Base-by-base conservation (phyloP, 2,113 vertebrate genomes). In the Dipodomys ordii region DNA sequence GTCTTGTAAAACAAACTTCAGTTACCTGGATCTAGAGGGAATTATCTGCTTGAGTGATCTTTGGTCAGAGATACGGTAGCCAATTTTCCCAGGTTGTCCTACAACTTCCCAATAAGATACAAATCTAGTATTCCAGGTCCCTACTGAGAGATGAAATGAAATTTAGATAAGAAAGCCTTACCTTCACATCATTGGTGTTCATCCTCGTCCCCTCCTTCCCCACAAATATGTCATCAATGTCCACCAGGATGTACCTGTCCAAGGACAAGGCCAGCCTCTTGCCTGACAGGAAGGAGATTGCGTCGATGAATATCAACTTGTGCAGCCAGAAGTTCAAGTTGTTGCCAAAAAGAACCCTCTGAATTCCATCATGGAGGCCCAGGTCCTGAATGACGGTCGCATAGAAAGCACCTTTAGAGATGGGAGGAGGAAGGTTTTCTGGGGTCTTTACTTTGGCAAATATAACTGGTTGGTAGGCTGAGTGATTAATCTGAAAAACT, bases 161-260 rank as follows among this genome's bases (percentile, higher is more conserved):
- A 22, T 13, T 27, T 8, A 76, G 57, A 60, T 22, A 71, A 62
- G 2, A 77, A 8, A 79, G 22, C 28, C 97, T 97, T 98, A 99
- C 98, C 98, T 98, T 98, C 6, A 99, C 98, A 35, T 99, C 98
- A 30, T 98, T 98, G 96, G 96, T 97, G 92, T 98, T 99, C 98
- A 99, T 99, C 49, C 98, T 98, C 1, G 98, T 99, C 81, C 98
- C 98, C 44, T 98, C 98, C 95, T 98, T 99, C 72, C 98, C 98
- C 91, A 99, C 98, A 96, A 99, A 99, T 97, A 99, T 99, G 93
- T 99, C 98, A 95, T 99, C 98, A 90, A 99, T 98, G 94, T 99
- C 98, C 98, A 98, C 98, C 57, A 98, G 98, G 93, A 99, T 94
- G 89, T 98, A 98, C 95, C 98, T 98, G 94, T 99, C 98, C 98